Evolutionary conservation across 2,888 invertebrate species (phyloP).

Genomic region (Phyto melanocephala): DNA sequence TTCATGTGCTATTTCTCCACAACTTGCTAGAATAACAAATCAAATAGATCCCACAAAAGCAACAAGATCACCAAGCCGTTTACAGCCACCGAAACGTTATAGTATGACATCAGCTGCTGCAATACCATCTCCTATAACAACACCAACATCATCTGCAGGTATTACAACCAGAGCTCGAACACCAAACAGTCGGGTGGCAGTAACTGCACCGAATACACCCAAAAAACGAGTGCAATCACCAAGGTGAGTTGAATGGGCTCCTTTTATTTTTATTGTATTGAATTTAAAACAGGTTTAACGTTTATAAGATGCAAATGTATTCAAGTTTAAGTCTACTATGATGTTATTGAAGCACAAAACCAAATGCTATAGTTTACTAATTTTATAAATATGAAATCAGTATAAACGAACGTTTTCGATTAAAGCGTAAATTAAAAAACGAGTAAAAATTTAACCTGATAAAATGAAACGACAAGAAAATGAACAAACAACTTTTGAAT

Average conservation of each 20-base stretch:
- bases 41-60: conserved; percentile 70
- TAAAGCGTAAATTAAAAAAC: no score
- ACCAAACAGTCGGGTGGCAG: conserved; percentile 61
- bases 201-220: conserved; percentile 77
- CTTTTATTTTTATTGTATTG: conserved; percentile 61
- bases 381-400: no score
- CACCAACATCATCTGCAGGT: conserved; percentile 68
- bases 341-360: no score
- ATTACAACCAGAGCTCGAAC: conserved; percentile 72
- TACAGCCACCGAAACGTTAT: conserved; percentile 78
- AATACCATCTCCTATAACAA: conserved; percentile 66
- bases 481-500: no score
- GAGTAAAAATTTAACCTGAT: no score
- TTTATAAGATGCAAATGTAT: no score
- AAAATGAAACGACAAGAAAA: no score
- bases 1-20: conserved; percentile 70
- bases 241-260: conserved; percentile 71
- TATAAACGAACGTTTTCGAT: no score
- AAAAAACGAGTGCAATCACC: conserved; percentile 77
- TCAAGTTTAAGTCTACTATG: no score
- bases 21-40: conserved; percentile 73
- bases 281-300: no score
- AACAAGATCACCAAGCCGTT: conserved; percentile 78
- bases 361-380: no score
- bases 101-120: conserved; percentile 68